Percentiles rank a stretch among this genome's conserved stretches.
Conservation (phyloP, 2,113 vertebrate species). For the Pangasianodon hypophthalmus region DNA sequence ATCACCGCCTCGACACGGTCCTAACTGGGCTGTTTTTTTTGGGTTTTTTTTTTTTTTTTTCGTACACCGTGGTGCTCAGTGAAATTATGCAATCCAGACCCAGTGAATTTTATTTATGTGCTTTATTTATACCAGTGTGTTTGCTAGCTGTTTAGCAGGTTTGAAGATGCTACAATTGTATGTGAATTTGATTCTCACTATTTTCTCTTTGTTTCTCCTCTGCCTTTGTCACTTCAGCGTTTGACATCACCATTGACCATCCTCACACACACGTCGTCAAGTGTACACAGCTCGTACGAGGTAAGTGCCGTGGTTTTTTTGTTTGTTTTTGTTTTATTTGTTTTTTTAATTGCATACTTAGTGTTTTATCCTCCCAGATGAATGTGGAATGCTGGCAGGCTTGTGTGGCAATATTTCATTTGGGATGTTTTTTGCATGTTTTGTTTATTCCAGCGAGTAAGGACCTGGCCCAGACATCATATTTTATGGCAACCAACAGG, state of each 20-base stretch:
- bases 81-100: conserved; percentile 15
- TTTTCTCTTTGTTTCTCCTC: conserved; percentile 28
- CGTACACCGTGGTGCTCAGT: neutral
- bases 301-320: conserved; percentile 71
- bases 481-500: conserved; percentile 99
- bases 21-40: neutral
- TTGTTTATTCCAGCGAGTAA: conserved; percentile 88
- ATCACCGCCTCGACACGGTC: neutral
- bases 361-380: neutral
- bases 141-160: conserved; percentile 33
- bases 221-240: conserved; percentile 74
- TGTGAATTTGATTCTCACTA: neutral
- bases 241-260: conserved; percentile 97
- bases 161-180: neutral
- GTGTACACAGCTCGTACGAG: conserved; percentile 95
- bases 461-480: conserved; percentile 96
- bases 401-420: conserved; percentile 9
- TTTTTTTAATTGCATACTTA: neutral
- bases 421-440: conserved; percentile 51
- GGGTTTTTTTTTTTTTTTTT: too few species aligned
- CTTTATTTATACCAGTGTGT: conserved; percentile 9
- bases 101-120: neutral
- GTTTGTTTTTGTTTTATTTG: neutral
- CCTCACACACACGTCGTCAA: conserved; percentile 98
- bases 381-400: neutral